A percentile compares a stretch with the other conserved stretches of the same genome.
These are phyloP conservation scores for Euleptes europaea DNA, from an alignment of 2,113 vertebrate species.

Conservation along the genomic window DNA sequence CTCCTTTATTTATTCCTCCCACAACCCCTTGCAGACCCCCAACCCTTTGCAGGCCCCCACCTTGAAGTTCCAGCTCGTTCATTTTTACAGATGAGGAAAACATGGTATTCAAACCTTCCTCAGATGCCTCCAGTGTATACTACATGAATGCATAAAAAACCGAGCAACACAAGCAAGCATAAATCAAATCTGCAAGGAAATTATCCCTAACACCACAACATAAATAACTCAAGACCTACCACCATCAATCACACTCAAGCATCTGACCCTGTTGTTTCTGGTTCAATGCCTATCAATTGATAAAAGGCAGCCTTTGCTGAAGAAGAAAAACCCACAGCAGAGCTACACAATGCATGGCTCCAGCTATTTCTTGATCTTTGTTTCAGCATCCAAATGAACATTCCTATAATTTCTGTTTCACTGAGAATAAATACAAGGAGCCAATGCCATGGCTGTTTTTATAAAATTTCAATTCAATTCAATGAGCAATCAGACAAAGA, in stretches of 20 bases:
- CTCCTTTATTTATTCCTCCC: neutral
- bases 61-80: neutral
- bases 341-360: neutral
- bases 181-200: neutral
- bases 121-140: accelerated
- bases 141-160: neutral
- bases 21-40: neutral
- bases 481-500: neutral
- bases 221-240: neutral
- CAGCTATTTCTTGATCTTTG: neutral
- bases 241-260: neutral
- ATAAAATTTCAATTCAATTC: neutral
- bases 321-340: neutral
- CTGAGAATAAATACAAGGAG: neutral
- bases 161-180: neutral
- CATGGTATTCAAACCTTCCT: neutral
- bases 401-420: too few species aligned
- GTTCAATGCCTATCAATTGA: neutral
- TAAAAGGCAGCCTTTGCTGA: neutral
- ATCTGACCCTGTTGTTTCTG: neutral
- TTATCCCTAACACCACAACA: neutral
- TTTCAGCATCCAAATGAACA: neutral
- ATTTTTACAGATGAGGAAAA: neutral
- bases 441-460: neutral
- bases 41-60: neutral